Evolutionary conservation across 2,113 vertebrate species (phyloP).

Genomic region (Oreochromis tanganicae): DNA sequence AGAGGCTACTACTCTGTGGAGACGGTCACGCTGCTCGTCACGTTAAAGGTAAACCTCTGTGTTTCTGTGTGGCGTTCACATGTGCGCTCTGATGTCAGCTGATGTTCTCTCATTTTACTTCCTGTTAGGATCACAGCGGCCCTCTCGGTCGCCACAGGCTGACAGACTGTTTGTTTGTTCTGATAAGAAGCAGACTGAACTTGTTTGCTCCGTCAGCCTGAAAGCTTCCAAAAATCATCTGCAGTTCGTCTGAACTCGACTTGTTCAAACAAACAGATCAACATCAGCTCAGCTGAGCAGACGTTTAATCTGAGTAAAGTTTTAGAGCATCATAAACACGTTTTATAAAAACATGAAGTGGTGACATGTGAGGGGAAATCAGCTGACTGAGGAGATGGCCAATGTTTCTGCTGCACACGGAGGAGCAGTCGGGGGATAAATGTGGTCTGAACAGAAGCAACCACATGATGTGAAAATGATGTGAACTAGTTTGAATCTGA

Average conservation of each 20-base stretch:
- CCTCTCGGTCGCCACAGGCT: not conserved
- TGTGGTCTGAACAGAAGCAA: not conserved
- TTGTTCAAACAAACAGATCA: not conserved
- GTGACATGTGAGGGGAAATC: not conserved
- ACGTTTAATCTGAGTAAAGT: not conserved
- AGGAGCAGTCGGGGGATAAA: not conserved
- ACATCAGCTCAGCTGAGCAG: not conserved
- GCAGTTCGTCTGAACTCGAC: fast-evolving
- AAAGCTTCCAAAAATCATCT: not conserved
- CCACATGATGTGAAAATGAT: not conserved
- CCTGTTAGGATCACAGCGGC: not conserved
- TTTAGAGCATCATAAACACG: not conserved
- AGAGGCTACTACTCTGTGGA: slow-evolving; percentile 74
- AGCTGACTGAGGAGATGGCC: not conserved
- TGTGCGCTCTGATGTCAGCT: fast-evolving
- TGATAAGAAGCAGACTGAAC: not conserved
- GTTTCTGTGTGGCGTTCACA: not conserved
- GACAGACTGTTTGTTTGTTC: not conserved
- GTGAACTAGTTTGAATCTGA: not conserved
- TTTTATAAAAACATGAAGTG: not conserved
- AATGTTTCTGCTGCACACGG: not conserved
- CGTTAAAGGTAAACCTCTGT: slow-evolving; percentile 56
- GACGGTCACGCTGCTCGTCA: slow-evolving; percentile 72
- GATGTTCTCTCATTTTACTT: not conserved
- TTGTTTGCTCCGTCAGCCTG: not conserved